Base-by-base conservation (phyloP, 2,888 invertebrate species). In the Operophtera brumata region DNA sequence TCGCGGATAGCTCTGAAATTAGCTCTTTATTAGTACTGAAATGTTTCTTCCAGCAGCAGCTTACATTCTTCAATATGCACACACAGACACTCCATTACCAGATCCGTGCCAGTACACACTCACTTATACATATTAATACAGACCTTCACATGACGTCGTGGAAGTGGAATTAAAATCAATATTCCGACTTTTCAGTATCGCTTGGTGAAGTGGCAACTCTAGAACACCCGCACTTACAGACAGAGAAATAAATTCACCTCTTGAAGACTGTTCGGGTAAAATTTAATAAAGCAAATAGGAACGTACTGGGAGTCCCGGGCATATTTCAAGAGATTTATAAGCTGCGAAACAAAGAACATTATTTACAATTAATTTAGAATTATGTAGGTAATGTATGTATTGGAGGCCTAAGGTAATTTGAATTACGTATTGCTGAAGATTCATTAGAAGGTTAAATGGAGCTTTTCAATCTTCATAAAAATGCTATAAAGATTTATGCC, bases 201-300 rank as follows among this genome's bases (percentile, higher is more conserved):
- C 32, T 28, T 9, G 10, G 20, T 1, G 20, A 39, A 20, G 9
- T 30, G 30, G 35, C 56, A 44, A 13, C 57, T 41, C 57, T 57
- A 46, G n/a, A 35, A 42, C 37, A 40, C 69, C 70, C 64, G 69
- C 71, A 76, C 67, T 78, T 72, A 69, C 75, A 78, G 78, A 79
- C 79, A 79, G 72, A 64, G 68, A 78, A 82, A 82, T 82, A 83
- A 82, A 83, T 82, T 80, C 76, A 62, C 62, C 70, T 71, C 73
- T 66, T 77, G 73, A 77, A 78, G 74, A 77, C 75, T 77, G 77
- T 76, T 73, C 65, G 75, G 69, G 75, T 77, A 71, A 84, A 84
- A 84, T 84, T 83, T 81, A 83, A 83, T 83, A 83, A 83, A 82
- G 82, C 80, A 82, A 84, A 82, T 80, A 82, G 70, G 76, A 75